A percentile compares a stretch with the other conserved stretches of the same genome.
phyloP scores from a whole-genome alignment of 37 sponge, comb jelly and placozoan genomes.

The Bolinopsis microptera region DNA sequence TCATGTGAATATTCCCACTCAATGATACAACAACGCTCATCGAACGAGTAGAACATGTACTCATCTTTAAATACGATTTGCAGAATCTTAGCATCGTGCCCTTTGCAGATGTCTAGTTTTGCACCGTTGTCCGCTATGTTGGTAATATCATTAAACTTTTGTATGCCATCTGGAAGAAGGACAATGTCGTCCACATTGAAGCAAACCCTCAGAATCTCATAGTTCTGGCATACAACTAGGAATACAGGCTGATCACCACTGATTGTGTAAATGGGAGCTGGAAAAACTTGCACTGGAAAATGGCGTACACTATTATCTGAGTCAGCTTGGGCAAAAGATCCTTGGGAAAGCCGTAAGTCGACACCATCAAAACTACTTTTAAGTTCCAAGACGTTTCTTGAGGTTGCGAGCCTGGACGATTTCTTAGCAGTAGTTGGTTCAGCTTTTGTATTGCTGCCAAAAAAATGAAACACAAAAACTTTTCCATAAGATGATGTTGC shows the following conservation, averaged over 20 bases:
- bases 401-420: not conserved
- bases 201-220: constrained; percentile 3
- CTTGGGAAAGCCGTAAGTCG: not conserved
- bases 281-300: not conserved
- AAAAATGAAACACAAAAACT: not conserved
- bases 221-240: not conserved
- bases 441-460: not conserved
- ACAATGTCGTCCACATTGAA: not conserved
- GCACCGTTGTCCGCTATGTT: not conserved
- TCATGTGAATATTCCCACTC: constrained; percentile 33
- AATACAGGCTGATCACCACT: constrained; percentile 23
- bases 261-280: constrained; percentile 42
- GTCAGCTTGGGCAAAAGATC: constrained; percentile 10
- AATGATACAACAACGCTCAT: constrained; percentile 3
- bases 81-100: not conserved
- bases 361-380: constrained; percentile 25
- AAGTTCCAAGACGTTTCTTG: not conserved
- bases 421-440: not conserved
- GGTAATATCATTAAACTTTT: not conserved
- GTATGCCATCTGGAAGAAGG: not conserved
- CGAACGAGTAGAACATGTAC: not conserved
- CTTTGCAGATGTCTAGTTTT: constrained; percentile 40
- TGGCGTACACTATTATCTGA: not conserved
- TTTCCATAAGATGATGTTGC: not conserved
- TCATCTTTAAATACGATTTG: constrained; percentile 8